Evolutionary conservation across 2,797 vertebrate genomes (phyloP).

Genomic region (Sebastes ruberrimus): DNA sequence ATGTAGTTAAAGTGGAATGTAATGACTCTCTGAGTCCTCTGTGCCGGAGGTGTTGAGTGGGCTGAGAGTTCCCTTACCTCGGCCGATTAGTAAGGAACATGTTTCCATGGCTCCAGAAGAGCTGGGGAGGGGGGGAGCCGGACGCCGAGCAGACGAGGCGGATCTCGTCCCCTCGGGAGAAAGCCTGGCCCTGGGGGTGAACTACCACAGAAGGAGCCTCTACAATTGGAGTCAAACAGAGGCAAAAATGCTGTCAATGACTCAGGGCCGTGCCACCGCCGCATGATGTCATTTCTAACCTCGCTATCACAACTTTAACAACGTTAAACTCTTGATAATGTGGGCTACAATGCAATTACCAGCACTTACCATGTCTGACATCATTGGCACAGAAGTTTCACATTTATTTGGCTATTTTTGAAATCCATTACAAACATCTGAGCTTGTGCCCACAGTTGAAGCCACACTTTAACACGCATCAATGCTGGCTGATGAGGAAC

Average conservation of each 20-base stretch:
- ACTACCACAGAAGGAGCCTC: slow-evolving; percentile 88
- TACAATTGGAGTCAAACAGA: slow-evolving; percentile 66
- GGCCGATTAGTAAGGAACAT: slow-evolving; percentile 78
- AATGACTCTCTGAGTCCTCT: slow-evolving; percentile 53
- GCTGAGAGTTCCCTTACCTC: slow-evolving; percentile 83
- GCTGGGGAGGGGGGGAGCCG: slow-evolving; percentile 84
- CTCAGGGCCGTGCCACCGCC: slow-evolving; percentile 34
- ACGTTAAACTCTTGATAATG: slow-evolving; percentile 28
- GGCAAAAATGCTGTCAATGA: slow-evolving; percentile 35
- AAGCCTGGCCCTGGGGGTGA: slow-evolving; percentile 77
- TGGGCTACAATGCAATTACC: slow-evolving; percentile 27
- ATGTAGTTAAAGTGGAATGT: slow-evolving; percentile 51
- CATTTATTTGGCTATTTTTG: slow-evolving; percentile 45
- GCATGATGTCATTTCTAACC: slow-evolving; percentile 64
- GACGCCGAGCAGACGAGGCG: slow-evolving; percentile 85
- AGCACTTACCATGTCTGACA: slow-evolving; percentile 34
- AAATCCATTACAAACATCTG: slow-evolving; percentile 46
- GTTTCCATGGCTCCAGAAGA: slow-evolving; percentile 88
- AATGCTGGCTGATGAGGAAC: slow-evolving; percentile 48
- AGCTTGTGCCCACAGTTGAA: slow-evolving; percentile 21
- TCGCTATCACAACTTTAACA: slow-evolving; percentile 44
- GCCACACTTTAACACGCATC: slow-evolving; percentile 49
- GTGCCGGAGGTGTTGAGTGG: slow-evolving; percentile 72
- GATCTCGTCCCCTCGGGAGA: slow-evolving; percentile 86
- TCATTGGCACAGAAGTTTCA: slow-evolving; percentile 27